Evolutionary conservation across 2,888 invertebrate genomes (phyloP).

Genomic region (Xylophagus ater): DNA sequence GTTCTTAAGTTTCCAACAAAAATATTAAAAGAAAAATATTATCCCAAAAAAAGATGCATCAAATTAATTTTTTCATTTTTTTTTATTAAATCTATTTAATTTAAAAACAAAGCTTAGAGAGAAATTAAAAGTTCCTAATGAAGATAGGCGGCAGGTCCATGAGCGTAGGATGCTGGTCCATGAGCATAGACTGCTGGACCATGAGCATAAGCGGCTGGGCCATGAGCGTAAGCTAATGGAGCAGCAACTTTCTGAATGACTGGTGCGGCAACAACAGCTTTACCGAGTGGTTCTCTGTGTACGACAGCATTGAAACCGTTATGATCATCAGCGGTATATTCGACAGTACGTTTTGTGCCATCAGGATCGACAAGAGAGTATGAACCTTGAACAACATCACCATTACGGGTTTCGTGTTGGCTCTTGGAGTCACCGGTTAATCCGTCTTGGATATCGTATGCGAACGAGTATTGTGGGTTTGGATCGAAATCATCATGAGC

Average conservation of each 20-base stretch:
- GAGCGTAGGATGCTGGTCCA: background rate
- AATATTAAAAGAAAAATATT: no score
- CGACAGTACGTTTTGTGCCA: slow-evolving; percentile 52
- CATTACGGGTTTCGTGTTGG: slow-evolving; percentile 52
- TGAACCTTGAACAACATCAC: slow-evolving; percentile 51
- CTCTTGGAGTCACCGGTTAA: slow-evolving; percentile 43
- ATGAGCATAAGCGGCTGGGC: slow-evolving; percentile 3
- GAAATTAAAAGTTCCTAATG: no score
- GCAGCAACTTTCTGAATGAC: slow-evolving; percentile 15
- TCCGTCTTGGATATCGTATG: slow-evolving; percentile 42
- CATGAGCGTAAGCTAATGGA: slow-evolving; percentile 10
- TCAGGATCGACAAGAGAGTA: slow-evolving; percentile 46
- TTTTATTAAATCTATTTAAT: no score
- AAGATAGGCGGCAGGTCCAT: slow-evolving; percentile 27
- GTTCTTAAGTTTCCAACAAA: no score
- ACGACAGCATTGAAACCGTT: slow-evolving; percentile 40
- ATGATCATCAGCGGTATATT: slow-evolving; percentile 45
- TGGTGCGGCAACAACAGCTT: slow-evolving; percentile 19
- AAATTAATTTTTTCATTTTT: no score
- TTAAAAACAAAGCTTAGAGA: no score
- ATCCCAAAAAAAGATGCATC: no score
- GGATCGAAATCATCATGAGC: slow-evolving; percentile 35
- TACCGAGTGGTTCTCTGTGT: slow-evolving; percentile 34
- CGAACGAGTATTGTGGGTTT: slow-evolving; percentile 41
- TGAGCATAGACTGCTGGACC: slow-evolving; percentile 2